These are phyloP conservation scores for Todiramphus saurophagus DNA, from an alignment of 2,113 vertebrate genomes.

Conservation along the genomic window DNA sequence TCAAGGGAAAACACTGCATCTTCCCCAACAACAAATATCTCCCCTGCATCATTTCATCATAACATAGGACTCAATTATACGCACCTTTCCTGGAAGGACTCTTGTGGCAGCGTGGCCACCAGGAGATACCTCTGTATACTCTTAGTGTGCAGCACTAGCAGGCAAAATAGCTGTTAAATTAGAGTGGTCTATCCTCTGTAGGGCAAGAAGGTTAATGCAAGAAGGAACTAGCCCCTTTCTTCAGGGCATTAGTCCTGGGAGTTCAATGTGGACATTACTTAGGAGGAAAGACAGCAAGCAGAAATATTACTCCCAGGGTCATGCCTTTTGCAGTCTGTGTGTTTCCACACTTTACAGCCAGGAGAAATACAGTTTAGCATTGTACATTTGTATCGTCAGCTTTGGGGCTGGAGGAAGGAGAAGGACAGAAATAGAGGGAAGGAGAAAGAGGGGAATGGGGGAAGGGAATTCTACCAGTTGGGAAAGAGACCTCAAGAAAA, in stretches of 20 bases:
- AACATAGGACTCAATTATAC: not conserved
- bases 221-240: not conserved
- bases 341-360: not conserved
- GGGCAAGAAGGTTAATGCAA: not conserved
- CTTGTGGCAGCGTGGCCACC: not conserved
- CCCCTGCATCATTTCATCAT: not conserved
- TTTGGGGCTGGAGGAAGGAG: not conserved
- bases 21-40: not conserved
- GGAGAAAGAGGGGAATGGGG: not conserved
- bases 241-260: not conserved
- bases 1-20: not conserved
- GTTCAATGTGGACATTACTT: fast-evolving
- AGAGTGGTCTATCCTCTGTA: not conserved
- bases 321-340: not conserved
- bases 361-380: not conserved
- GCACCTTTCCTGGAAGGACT: not conserved
- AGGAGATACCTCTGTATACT: not conserved
- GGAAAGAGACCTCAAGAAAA: not conserved
- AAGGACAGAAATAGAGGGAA: not conserved
- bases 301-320: not conserved
- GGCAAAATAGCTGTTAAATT: not conserved
- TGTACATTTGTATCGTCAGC: not conserved
- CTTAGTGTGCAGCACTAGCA: not conserved
- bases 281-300: not conserved
- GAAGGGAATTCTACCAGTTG: not conserved